These are phyloP conservation scores for Lepeophtheirus nordmannii DNA, from an alignment of 2,888 invertebrate genomes.

Conservation along the genomic window DNA sequence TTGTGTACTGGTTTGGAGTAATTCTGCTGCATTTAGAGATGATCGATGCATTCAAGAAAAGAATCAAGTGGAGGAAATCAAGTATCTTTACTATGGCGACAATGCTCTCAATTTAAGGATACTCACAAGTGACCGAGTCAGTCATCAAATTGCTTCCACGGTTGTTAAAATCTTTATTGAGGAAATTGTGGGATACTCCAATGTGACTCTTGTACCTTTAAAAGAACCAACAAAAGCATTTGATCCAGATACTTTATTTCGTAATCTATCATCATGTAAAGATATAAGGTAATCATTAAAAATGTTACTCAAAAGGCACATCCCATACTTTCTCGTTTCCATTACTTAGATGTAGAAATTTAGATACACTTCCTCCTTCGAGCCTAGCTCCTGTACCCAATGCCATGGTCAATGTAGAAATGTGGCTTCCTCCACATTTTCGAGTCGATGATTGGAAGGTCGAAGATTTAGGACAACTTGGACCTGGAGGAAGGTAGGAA, in stretches of 20 bases:
- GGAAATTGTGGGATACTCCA: conserved; percentile 35
- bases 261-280: conserved; percentile 20
- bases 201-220: conserved; percentile 31
- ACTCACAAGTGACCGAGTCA: conserved; percentile 30
- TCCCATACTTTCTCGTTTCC: too few species aligned
- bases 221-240: conserved; percentile 4
- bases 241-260: conserved; percentile 15
- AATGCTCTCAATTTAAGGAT: conserved; percentile 9
- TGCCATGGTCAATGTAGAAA: conserved; percentile 49
- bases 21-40: too few species aligned
- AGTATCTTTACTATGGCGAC: conserved; percentile 10
- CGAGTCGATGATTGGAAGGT: conserved; percentile 37
- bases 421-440: conserved; percentile 49
- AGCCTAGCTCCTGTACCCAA: conserved; percentile 31
- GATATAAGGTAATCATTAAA: conserved; percentile 3
- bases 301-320: background rate
- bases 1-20: too few species aligned
- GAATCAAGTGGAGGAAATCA: conserved; percentile 5
- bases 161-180: conserved; percentile 35
- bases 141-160: conserved; percentile 35
- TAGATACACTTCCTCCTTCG: too few species aligned
- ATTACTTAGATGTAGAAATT: conserved; percentile 19
- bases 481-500: conserved; percentile 35
- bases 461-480: conserved; percentile 35
- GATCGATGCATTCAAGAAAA: too few species aligned